These are phyloP conservation scores for Drosophila funebris DNA, from an alignment of 1,140 invertebrate genomes.

Conservation along the genomic window DNA sequence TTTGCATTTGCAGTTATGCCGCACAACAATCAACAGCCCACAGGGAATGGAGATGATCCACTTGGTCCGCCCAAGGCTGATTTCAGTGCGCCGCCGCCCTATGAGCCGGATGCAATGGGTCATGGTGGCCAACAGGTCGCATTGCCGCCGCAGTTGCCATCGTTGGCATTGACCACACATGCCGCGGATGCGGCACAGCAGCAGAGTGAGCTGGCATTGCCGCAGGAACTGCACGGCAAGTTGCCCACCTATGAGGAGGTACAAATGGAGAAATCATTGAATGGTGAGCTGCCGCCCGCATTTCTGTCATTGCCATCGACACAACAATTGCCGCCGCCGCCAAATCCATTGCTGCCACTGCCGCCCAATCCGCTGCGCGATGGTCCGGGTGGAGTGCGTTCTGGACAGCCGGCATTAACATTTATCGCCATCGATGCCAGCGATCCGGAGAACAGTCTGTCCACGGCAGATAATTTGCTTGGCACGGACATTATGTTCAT, in stretches of 20 bases:
- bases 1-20: conserved; percentile 58
- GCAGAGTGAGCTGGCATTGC: conserved; percentile 41
- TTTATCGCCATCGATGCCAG: conserved; percentile 89
- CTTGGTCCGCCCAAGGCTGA: conserved; percentile 91
- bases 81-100: conserved; percentile 93
- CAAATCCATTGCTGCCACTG: conserved; percentile 65
- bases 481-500: conserved; percentile 95
- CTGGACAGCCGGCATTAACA: conserved; percentile 87
- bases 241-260: conserved; percentile 96
- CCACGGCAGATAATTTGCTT: conserved; percentile 88
- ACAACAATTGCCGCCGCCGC: conserved; percentile 68
- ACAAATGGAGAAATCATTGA: conserved; percentile 92
- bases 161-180: conserved; percentile 47
- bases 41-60: conserved; percentile 84
- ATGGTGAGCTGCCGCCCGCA: conserved; percentile 86
- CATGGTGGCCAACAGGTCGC: conserved; percentile 50
- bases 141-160: conserved; percentile 40
- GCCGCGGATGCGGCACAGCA: conserved; percentile 31
- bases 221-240: conserved; percentile 87
- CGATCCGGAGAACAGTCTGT: conserved; percentile 88
- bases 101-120: conserved; percentile 83
- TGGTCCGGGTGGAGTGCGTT: conserved; percentile 81
- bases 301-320: conserved; percentile 67
- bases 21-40: conserved; percentile 61
- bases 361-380: conserved; percentile 81